A percentile compares a stretch with the other conserved stretches of the same genome.
These are phyloP conservation scores for Drosophila repleta DNA, from an alignment of 1,140 invertebrate genomes.

Conservation along the genomic window DNA sequence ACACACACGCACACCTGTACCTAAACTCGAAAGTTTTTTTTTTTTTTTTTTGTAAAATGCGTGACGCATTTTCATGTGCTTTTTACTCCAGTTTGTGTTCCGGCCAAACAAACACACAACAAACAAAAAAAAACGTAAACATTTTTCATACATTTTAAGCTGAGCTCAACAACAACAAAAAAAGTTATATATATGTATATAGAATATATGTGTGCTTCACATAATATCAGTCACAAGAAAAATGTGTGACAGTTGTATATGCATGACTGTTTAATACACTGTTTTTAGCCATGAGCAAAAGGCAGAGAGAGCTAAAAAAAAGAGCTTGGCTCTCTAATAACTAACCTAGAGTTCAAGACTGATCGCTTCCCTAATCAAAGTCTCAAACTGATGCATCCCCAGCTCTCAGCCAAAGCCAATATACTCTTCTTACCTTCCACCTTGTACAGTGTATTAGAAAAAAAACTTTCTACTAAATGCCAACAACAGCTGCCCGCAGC, in stretches of 20 bases:
- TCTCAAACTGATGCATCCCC: too few relatives aligned
- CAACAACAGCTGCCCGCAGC: conserved; percentile 28
- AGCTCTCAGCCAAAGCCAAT: too few relatives aligned
- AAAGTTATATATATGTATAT: not conserved
- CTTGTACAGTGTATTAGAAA: conserved; percentile 21
- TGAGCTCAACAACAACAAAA: conserved; percentile 38
- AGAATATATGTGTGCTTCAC: not conserved
- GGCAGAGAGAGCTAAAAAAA: too few relatives aligned
- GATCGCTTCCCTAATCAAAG: too few relatives aligned
- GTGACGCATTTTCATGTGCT: conserved; percentile 72
- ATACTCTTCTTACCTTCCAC: not conserved
- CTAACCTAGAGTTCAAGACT: too few relatives aligned
- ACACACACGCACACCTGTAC: conserved; percentile 54
- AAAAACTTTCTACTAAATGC: conserved; percentile 44
- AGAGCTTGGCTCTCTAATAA: too few relatives aligned
- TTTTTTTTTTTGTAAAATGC: conserved; percentile 60
- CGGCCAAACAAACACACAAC: conserved; percentile 41
- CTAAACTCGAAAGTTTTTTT: conserved; percentile 32
- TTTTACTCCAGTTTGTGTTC: conserved; percentile 29
- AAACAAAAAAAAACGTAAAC: conserved; percentile 43
- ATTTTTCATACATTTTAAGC: conserved; percentile 57
- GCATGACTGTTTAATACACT: too few relatives aligned
- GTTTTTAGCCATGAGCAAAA: too few relatives aligned
- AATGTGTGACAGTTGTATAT: not conserved
- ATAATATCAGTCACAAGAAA: conserved; percentile 9